A percentile compares a stretch with the other conserved stretches of the same genome.
Conservation (phyloP, 2,113 vertebrate genomes). For the Phainopepla nitens region DNA sequence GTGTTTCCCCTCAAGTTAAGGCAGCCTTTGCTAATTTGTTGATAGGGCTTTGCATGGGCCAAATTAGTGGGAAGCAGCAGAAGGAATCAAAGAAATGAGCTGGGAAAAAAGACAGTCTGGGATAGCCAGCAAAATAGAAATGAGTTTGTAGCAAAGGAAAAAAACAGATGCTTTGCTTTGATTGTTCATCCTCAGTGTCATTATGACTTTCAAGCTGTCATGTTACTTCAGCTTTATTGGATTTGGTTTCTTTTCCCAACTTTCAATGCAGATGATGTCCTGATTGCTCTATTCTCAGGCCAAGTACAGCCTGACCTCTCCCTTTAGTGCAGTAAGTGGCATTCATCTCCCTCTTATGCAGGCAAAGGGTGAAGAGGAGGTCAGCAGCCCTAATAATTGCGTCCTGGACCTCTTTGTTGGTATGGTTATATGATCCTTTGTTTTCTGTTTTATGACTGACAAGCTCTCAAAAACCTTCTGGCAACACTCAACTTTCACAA, state of each 20-base stretch:
- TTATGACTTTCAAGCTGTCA: not conserved
- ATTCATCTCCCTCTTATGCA: not conserved
- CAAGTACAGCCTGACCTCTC: constrained; percentile 1
- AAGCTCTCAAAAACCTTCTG: not conserved
- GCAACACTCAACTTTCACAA: not conserved
- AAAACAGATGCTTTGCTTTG: not conserved
- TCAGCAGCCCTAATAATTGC: not conserved
- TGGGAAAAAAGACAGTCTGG: not conserved
- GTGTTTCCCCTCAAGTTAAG: not conserved
- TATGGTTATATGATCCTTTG: not conserved
- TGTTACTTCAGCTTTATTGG: not conserved
- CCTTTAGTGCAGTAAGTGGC: not conserved
- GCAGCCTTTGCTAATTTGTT: not conserved
- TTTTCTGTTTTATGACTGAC: constrained; percentile 34
- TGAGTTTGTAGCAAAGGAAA: not conserved
- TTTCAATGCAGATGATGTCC: not conserved
- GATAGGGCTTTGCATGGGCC: not conserved
- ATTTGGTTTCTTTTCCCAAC: not conserved
- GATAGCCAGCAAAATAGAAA: not conserved
- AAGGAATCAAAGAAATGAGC: not conserved
- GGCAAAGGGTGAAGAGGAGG: constrained; percentile 10
- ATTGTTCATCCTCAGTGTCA: not conserved
- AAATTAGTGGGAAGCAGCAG: not conserved
- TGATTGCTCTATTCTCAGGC: not conserved
- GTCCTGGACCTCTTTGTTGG: constrained; percentile 3